Evolutionary conservation across 2,888 invertebrate species (phyloP).

Genomic region (Phalera bucephala): DNA sequence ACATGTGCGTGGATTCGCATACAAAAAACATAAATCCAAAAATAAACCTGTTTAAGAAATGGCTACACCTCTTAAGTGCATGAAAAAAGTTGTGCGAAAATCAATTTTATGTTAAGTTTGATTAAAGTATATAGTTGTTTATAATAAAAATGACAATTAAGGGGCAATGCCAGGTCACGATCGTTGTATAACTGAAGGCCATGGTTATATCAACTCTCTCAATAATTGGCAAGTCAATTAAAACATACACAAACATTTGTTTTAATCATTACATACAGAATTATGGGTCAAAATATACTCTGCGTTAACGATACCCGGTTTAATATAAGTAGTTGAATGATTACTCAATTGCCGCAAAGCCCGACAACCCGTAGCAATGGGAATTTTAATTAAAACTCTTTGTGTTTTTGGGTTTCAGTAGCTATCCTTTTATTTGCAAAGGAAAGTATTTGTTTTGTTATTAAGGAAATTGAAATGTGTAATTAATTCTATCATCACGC

Average conservation of each 20-base stretch:
- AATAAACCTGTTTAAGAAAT: too few species aligned
- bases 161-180: too few species aligned
- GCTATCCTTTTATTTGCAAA: neutral
- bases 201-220: neutral
- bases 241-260: conserved; percentile 9
- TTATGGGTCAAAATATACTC: conserved; percentile 6
- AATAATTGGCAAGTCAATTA: neutral
- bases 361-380: conserved; percentile 2
- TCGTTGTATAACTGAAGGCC: too few species aligned
- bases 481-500: too few species aligned
- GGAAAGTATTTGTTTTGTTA: neutral
- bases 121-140: too few species aligned
- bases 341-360: conserved; percentile 12
- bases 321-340: conserved; percentile 15
- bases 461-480: too few species aligned
- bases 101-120: too few species aligned
- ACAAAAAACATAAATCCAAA: too few species aligned
- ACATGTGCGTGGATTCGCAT: too few species aligned
- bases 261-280: neutral
- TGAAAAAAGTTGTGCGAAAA: too few species aligned
- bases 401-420: neutral
- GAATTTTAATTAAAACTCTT: conserved; percentile 15
- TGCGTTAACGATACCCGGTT: conserved; percentile 10
- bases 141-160: too few species aligned
- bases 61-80: too few species aligned